Evolutionary conservation across 2,797 vertebrate genomes (phyloP).

Genomic region (Sebastes matsubarae): DNA sequence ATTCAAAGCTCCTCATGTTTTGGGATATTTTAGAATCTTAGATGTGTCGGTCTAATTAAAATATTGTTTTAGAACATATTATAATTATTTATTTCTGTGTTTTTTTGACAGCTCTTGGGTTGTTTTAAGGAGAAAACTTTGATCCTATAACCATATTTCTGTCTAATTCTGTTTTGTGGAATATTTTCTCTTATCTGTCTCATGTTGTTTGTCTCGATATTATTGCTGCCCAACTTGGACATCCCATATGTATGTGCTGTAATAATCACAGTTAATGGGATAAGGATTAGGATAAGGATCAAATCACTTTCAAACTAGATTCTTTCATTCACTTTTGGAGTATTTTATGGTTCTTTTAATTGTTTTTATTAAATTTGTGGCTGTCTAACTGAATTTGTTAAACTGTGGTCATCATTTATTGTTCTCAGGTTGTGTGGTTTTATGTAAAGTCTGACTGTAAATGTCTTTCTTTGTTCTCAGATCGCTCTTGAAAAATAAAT

Average conservation of each 20-base stretch:
- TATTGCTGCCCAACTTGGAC: background rate
- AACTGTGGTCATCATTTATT: background rate
- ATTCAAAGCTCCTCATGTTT: background rate
- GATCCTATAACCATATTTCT: background rate
- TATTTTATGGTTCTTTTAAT: background rate
- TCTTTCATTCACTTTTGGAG: background rate
- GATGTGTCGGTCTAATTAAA: background rate
- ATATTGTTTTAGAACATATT: background rate
- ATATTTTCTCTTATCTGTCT: background rate
- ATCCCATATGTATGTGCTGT: background rate
- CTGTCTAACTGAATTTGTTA: background rate
- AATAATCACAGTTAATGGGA: background rate
- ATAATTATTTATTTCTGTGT: background rate
- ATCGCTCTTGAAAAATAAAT: background rate
- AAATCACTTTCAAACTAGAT: background rate
- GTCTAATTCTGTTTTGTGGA: background rate
- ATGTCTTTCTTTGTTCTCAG: background rate
- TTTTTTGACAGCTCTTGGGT: background rate
- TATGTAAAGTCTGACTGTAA: background rate
- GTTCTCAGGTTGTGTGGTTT: background rate
- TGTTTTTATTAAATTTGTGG: background rate
- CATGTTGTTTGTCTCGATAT: background rate
- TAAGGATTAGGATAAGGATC: background rate
- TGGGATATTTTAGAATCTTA: background rate
- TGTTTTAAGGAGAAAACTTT: background rate